Evolutionary conservation across 2,888 invertebrate genomes (phyloP).

Genomic region (Hyppa rectilinea): DNA sequence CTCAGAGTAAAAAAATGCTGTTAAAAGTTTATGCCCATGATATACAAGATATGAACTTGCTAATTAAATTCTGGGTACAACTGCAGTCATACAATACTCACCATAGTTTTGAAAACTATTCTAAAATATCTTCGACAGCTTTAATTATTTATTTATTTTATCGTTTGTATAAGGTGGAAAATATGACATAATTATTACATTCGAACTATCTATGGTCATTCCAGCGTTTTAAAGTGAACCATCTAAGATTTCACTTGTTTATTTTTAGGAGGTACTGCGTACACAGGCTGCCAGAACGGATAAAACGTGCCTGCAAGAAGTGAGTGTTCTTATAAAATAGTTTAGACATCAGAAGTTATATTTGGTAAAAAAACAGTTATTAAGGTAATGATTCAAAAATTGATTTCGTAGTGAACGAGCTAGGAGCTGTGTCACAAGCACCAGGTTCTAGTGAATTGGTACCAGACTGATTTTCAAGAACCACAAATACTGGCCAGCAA

Average conservation of each 20-base stretch:
- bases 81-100: neutral
- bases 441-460: neutral
- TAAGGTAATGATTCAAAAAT: slow-evolving; percentile 2
- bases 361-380: neutral
- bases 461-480: slow-evolving; percentile 1
- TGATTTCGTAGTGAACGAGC: neutral
- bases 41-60: neutral
- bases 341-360: neutral
- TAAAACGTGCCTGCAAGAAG: neutral
- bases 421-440: neutral
- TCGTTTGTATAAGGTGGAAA: neutral
- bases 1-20: neutral
- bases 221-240: neutral
- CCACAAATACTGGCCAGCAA: neutral
- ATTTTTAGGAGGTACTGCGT: neutral
- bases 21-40: neutral
- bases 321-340: neutral
- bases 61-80: neutral
- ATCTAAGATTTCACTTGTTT: neutral
- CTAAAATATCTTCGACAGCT: neutral
- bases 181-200: neutral
- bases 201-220: neutral
- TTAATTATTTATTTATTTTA: neutral
- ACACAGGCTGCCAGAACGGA: neutral
- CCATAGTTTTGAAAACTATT: neutral